A percentile compares a stretch with the other conserved stretches of the same genome.
Conservation (phyloP, 1,140 invertebrate genomes). For the Lordiphosa collinella region DNA sequence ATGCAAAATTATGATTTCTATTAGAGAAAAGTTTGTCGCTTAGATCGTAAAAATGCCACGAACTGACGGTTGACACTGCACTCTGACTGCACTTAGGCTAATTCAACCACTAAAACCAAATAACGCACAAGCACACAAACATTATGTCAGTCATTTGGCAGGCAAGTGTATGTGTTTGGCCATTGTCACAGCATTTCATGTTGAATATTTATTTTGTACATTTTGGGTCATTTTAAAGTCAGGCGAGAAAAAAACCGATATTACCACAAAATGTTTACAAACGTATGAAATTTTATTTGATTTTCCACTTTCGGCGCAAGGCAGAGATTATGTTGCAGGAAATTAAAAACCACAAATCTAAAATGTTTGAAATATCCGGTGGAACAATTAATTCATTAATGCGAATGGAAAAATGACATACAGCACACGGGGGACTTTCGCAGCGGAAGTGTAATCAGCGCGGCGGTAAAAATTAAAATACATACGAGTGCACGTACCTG, state of each 20-base stretch:
- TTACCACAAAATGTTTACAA: conserved; percentile 68
- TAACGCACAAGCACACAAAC: conserved; percentile 15
- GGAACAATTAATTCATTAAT: conserved; percentile 76
- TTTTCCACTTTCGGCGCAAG: conserved; percentile 10
- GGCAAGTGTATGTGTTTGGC: conserved; percentile 1
- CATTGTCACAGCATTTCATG: conserved; percentile 66
- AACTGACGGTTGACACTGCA: conserved; percentile 29
- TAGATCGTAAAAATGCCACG: conserved; percentile 46
- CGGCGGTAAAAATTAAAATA: conserved; percentile 21
- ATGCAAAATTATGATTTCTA: conserved; percentile 54
- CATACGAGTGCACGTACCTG: background rate
- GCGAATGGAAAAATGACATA: conserved; percentile 14
- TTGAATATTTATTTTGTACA: conserved; percentile 18
- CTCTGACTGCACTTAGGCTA: conserved; percentile 67
- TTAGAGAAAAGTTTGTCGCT: conserved; percentile 41
- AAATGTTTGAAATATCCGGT: conserved; percentile 78
- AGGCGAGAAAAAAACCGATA: conserved; percentile 29
- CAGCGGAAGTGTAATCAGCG: conserved; percentile 68
- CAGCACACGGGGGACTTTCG: conserved; percentile 3
- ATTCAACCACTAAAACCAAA: conserved; percentile 63
- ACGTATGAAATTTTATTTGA: conserved; percentile 53
- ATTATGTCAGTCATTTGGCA: conserved; percentile 63
- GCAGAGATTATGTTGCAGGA: conserved; percentile 66
- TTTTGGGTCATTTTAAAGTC: conserved; percentile 45
- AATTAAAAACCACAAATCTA: conserved; percentile 78